These are phyloP conservation scores for Thalassarche chlororhynchos DNA, from an alignment of 2,113 vertebrate genomes.

Conservation along the genomic window DNA sequence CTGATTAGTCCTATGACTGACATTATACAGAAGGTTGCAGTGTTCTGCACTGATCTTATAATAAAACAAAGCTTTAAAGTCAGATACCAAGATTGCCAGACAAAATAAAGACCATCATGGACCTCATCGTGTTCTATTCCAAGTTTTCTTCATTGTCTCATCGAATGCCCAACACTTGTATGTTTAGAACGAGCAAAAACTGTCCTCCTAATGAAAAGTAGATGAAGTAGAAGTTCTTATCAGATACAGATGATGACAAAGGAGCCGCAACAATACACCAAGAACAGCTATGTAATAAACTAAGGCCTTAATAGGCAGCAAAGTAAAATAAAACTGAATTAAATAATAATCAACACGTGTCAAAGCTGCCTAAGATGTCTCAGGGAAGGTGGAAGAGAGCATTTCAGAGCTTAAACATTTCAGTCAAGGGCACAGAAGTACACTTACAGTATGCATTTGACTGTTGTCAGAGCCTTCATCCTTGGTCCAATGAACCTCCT, in stretches of 20 bases:
- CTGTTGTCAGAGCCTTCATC: conserved; percentile 16
- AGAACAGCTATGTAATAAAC: neutral
- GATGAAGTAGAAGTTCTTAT: neutral
- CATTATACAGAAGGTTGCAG: neutral
- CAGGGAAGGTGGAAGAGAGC: neutral
- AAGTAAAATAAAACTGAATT: neutral
- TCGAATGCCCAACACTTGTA: neutral
- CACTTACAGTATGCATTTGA: neutral
- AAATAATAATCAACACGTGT: neutral
- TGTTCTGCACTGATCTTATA: neutral
- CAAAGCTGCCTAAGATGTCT: neutral
- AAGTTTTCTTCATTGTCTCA: neutral
- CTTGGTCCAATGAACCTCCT: neutral
- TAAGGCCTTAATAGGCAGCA: neutral
- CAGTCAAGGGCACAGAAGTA: neutral
- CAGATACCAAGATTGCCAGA: neutral
- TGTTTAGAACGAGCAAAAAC: neutral
- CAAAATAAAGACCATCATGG: neutral
- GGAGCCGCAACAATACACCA: neutral
- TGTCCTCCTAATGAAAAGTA: neutral
- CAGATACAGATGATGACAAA: neutral
- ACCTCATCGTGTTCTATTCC: neutral
- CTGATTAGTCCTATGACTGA: neutral
- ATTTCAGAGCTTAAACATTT: neutral
- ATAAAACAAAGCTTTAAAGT: neutral